Conservation (phyloP, 2,797 vertebrate species). For the Leptatherina wallacei region DNA sequence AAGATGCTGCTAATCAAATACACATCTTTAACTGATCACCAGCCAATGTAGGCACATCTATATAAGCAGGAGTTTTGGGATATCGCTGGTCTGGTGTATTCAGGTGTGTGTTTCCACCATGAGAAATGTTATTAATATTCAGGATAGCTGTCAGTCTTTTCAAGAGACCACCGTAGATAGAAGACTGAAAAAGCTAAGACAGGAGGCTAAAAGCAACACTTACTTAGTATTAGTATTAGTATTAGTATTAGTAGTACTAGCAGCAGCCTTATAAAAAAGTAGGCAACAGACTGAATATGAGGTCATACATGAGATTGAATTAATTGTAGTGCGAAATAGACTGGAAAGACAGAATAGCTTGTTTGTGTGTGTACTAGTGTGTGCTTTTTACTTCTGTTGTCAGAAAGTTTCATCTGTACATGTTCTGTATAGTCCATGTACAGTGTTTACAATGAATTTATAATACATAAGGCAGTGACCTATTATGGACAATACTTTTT, state of each 20-base stretch:
- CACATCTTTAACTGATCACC: no score
- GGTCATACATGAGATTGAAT: constrained; percentile 44
- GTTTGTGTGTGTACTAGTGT: no score
- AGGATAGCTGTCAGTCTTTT: neutral
- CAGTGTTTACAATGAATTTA: neutral
- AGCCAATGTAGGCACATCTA: no score
- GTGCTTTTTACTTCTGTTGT: neutral
- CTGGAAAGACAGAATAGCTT: no score
- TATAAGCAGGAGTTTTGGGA: neutral
- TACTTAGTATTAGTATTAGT: no score
- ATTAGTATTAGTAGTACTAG: no score
- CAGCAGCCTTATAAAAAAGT: no score
- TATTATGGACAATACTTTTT: neutral
- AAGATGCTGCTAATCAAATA: no score
- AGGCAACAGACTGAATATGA: neutral
- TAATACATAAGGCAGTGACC: neutral
- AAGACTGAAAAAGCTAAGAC: no score
- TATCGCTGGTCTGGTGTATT: neutral
- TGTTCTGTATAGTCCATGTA: neutral
- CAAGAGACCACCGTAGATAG: neutral
- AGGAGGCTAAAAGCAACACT: no score
- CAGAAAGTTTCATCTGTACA: neutral
- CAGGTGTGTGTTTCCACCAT: neutral
- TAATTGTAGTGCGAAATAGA: constrained; percentile 43
- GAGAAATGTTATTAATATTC: neutral